phyloP scores from a whole-genome alignment of 2,113 vertebrate species.

The Protobothrops mucrosquamatus region DNA sequence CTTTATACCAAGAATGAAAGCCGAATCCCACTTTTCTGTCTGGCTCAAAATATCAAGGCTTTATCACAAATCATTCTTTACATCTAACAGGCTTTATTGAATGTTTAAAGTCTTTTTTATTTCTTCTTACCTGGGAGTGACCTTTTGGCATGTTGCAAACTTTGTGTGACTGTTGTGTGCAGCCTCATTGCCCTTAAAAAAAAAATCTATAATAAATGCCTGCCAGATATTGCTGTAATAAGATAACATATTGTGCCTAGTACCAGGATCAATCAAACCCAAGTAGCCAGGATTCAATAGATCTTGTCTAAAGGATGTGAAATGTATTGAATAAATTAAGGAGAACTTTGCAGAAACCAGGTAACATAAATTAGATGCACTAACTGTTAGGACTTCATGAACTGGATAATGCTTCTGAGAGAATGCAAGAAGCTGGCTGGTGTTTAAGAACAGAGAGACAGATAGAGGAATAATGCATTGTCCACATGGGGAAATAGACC shows the following conservation, averaged over 20 bases:
- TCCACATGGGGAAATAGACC: background rate
- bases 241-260: conserved; percentile 60
- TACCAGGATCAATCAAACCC: conserved; percentile 64
- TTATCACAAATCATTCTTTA: conserved; percentile 28
- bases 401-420: conserved; percentile 11
- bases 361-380: conserved; percentile 55
- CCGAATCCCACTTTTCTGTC: background rate
- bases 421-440: rapidly evolving
- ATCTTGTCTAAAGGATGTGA: conserved; percentile 57
- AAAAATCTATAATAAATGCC: conserved; percentile 67
- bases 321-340: conserved; percentile 66
- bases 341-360: conserved; percentile 42
- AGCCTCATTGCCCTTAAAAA: conserved; percentile 53
- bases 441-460: background rate
- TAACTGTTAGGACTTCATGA: conserved; percentile 7
- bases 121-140: conserved; percentile 31
- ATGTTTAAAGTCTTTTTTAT: conserved; percentile 37
- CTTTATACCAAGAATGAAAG: background rate
- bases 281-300: conserved; percentile 53
- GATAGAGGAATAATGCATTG: background rate
- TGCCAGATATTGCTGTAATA: conserved; percentile 57
- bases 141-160: conserved; percentile 55
- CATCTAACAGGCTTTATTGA: background rate
- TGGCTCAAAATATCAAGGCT: background rate
- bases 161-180: conserved; percentile 40